A percentile compares a stretch with the other conserved stretches of the same genome.
phyloP scores from a whole-genome alignment of 2,888 invertebrate genomes.

The Lochmaea crataegi region DNA sequence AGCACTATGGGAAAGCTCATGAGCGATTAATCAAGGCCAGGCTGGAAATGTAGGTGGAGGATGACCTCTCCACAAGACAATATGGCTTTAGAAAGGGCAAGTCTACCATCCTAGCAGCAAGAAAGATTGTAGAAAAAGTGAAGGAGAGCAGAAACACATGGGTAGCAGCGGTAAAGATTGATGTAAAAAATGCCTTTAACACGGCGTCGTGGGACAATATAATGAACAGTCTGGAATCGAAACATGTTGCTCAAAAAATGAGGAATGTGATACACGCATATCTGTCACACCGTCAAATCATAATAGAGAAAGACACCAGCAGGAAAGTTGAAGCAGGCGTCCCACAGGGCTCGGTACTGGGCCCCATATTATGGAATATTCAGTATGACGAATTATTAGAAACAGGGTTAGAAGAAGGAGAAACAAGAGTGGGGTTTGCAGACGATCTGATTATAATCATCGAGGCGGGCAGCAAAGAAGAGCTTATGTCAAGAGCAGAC shows the following conservation, averaged over 20 bases:
- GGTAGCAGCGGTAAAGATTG: conserved; percentile 1
- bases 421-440: conserved; percentile 25
- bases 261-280: conserved; percentile 5
- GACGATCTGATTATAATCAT: conserved; percentile 28
- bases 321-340: conserved; percentile 18
- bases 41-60: conserved; percentile 28
- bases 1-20: conserved; percentile 38
- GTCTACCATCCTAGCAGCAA: conserved; percentile 29
- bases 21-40: conserved; percentile 32
- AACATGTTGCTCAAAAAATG: not conserved
- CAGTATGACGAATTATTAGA: conserved; percentile 31
- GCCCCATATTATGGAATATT: conserved; percentile 26
- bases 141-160: not conserved
- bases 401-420: conserved; percentile 7
- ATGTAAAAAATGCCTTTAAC: conserved; percentile 25
- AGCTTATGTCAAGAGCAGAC: conserved; percentile 13
- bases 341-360: conserved; percentile 29
- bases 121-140: not conserved
- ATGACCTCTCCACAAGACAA: conserved; percentile 25
- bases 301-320: not conserved
- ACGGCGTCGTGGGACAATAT: not conserved
- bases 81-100: conserved; percentile 38
- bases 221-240: not conserved
- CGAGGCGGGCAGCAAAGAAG: not conserved
- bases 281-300: not conserved